A percentile compares a stretch with the other conserved stretches of the same genome.
phyloP scores from a whole-genome alignment of 2,797 vertebrate genomes.

The Ceyx erithaca region DNA sequence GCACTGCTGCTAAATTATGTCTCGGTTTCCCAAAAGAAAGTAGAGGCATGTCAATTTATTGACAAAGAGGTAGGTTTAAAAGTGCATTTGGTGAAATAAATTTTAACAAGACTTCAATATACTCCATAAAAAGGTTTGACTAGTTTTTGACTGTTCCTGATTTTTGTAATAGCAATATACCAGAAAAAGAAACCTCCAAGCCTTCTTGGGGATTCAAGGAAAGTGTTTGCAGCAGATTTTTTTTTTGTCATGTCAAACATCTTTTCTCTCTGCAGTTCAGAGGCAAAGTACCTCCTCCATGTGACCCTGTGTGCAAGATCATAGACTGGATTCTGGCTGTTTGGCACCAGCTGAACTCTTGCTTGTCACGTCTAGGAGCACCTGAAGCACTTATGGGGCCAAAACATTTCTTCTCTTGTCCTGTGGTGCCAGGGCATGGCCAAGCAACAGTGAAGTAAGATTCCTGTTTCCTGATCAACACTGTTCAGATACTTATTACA shows the following conservation, averaged over 20 bases:
- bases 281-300: slow-evolving; percentile 79
- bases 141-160: neutral
- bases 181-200: neutral
- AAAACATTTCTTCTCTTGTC: slow-evolving; percentile 91
- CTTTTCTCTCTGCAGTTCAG: slow-evolving; percentile 76
- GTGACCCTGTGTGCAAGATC: slow-evolving; percentile 82
- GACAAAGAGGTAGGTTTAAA: neutral
- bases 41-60: neutral
- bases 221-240: neutral
- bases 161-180: neutral
- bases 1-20: neutral
- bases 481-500: neutral
- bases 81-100: neutral
- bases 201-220: neutral
- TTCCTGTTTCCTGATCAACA: neutral
- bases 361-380: slow-evolving; percentile 89
- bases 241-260: neutral
- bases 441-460: slow-evolving; percentile 88
- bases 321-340: slow-evolving; percentile 89
- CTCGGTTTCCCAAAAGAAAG: neutral
- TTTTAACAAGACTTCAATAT: neutral
- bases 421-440: slow-evolving; percentile 83
- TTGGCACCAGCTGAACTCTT: slow-evolving; percentile 94
- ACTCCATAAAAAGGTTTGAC: neutral
- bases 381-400: slow-evolving; percentile 92